Base-by-base conservation (phyloP, 2,888 invertebrate species). In the Cosmia trapezina region DNA sequence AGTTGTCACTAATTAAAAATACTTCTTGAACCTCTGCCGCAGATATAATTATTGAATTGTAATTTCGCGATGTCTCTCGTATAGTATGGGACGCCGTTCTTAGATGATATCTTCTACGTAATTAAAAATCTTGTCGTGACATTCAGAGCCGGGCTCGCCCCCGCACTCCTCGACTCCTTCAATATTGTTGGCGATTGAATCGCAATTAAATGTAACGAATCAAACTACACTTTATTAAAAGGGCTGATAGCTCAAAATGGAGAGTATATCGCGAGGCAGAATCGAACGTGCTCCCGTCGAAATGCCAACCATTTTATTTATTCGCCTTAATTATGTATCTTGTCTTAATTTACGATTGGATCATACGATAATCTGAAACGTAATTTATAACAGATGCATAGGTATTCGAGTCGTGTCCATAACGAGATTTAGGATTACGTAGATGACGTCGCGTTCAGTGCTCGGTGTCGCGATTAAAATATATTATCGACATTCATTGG, bases 281-380 rank as follows among this genome's bases (percentile, higher is more conserved):
- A 95, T 94, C 94, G 94, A 95, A 95, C 95, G 95, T 95, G 95
- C 95, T 95, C 94, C 95, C 94, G 95, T 95, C 93, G 95, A 96
- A 96, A 96, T 96, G 96, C 96, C 96, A 96, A 95, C 95, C 95
- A 95, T 96, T 96, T 96, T 96, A 96, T 96, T 96, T 96, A 96
- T 96, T 96, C 94, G 90, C 96, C 95, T 96, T 96, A 96, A 96
- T 96, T 96, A 96, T 96, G 96, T 96, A 96, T 96, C 96, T 96
- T 96, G 96, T 96, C 96, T 96, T 96, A 96, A 96, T 96, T 96
- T 96, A 96, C 96, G 96, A 96, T 96, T 96, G 95, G 94, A 96
- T 96, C 96, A 96, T 96, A 96, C 93, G 96, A 96, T 96, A 96
- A 96, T 96, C 96, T 94, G 94, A 90, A 94, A 90, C 91, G 91